A percentile compares a stretch with the other conserved stretches of the same genome.
phyloP scores from a whole-genome alignment of 2,888 invertebrate genomes.

The Pycnomerus fuliginosus region DNA sequence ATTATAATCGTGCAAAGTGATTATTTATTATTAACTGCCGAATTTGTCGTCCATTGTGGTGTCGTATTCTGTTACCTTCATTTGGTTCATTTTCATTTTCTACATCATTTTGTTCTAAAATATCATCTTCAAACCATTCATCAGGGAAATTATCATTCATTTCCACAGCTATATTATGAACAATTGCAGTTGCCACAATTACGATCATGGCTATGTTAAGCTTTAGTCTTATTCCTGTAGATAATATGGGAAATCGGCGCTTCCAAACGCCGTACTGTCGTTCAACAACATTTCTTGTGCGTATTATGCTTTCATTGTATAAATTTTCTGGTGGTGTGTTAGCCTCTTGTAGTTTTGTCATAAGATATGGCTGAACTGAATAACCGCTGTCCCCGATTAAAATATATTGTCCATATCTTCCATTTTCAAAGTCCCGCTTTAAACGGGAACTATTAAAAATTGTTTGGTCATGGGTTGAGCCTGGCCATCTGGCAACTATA shows the following conservation, averaged over 20 bases:
- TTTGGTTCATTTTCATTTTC: neutral
- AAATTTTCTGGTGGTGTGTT: constrained; percentile 9
- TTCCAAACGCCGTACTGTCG: constrained; percentile 35
- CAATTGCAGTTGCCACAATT: constrained; percentile 7
- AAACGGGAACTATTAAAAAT: constrained; percentile 38
- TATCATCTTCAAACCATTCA: constrained; percentile 3
- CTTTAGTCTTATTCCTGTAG: constrained; percentile 3
- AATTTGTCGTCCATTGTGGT: neutral
- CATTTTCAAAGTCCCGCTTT: constrained; percentile 8
- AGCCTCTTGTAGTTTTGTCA: constrained; percentile 8
- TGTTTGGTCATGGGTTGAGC: constrained; percentile 37
- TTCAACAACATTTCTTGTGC: constrained; percentile 13
- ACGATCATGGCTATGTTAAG: neutral
- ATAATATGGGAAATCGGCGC: constrained; percentile 16
- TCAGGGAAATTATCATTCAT: constrained; percentile 7
- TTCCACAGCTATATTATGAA: constrained; percentile 9
- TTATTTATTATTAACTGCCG: constrained; percentile 2
- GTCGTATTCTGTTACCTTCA: neutral
- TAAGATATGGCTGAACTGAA: constrained; percentile 5
- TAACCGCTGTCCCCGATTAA: constrained; percentile 14
- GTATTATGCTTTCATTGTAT: constrained; percentile 12
- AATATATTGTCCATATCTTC: constrained; percentile 5
- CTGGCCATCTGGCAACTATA: constrained; percentile 34
- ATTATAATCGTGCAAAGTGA: neutral
- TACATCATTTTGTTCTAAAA: neutral